Evolutionary conservation across 2,113 vertebrate genomes (phyloP).

Genomic region (Xiphorhynchus elegans): DNA sequence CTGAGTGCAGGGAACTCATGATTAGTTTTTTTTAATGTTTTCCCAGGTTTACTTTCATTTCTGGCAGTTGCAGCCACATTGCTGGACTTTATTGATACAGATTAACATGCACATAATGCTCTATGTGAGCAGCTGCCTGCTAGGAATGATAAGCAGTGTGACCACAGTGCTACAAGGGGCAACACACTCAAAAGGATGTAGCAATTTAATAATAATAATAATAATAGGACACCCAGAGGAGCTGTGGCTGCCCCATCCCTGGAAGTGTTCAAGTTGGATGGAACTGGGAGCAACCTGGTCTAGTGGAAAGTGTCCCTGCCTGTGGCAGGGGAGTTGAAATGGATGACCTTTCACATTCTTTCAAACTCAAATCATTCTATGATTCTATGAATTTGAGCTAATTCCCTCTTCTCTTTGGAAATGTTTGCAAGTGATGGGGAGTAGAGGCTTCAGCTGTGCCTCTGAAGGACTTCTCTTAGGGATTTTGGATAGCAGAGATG

Average conservation of each 20-base stretch:
- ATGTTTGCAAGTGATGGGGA: not conserved
- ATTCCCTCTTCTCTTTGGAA: not conserved
- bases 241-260: not conserved
- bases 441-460: not conserved
- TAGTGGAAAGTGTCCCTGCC: not conserved
- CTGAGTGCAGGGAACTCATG: not conserved
- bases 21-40: not conserved
- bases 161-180: not conserved
- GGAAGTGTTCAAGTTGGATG: not conserved
- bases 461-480: not conserved
- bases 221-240: not conserved
- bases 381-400: not conserved
- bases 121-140: not conserved
- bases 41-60: not conserved
- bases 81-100: not conserved
- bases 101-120: not conserved
- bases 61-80: fast-evolving
- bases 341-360: not conserved
- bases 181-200: not conserved
- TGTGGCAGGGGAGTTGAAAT: not conserved
- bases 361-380: not conserved
- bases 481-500: not conserved
- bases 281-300: not conserved
- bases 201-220: not conserved
- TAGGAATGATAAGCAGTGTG: not conserved